phyloP scores from a whole-genome alignment of 2,113 vertebrate species.

The Lophotis ruficrista region DNA sequence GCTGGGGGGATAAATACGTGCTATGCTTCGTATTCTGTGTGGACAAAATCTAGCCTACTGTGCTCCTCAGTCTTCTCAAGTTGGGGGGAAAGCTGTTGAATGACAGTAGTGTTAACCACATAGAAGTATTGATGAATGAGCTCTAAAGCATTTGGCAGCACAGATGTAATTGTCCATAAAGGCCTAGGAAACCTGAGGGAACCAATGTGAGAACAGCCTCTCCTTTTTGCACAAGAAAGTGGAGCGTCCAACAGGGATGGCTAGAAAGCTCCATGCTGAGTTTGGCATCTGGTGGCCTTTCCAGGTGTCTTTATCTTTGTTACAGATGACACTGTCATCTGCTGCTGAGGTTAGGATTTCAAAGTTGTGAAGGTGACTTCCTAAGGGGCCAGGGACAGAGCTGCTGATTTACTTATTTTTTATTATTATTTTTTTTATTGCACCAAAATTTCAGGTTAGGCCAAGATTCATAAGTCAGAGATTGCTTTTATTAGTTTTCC shows the following conservation, averaged over 20 bases:
- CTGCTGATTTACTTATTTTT: too few relatives aligned
- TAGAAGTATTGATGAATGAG: not conserved
- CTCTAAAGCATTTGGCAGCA: not conserved
- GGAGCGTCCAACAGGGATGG: not conserved
- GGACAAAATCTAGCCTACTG: not conserved
- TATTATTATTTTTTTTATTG: not conserved
- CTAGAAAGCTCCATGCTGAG: not conserved
- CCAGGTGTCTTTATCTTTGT: not conserved
- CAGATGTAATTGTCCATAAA: not conserved
- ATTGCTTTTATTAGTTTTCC: not conserved
- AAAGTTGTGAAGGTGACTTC: not conserved
- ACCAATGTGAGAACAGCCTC: not conserved
- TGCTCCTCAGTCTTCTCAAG: not conserved
- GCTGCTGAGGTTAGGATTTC: not conserved
- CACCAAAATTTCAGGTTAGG: not conserved
- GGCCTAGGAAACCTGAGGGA: not conserved
- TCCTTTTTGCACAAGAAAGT: not conserved
- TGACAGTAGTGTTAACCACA: not conserved
- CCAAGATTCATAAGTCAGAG: not conserved
- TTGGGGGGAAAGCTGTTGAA: not conserved
- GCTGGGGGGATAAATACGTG: not conserved
- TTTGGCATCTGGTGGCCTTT: not conserved
- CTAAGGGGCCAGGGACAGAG: not conserved
- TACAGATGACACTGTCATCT: not conserved
- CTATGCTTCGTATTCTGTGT: not conserved